Evolutionary conservation across 2,113 vertebrate species (phyloP).

Genomic region (Tenebrosternarchus preto): DNA sequence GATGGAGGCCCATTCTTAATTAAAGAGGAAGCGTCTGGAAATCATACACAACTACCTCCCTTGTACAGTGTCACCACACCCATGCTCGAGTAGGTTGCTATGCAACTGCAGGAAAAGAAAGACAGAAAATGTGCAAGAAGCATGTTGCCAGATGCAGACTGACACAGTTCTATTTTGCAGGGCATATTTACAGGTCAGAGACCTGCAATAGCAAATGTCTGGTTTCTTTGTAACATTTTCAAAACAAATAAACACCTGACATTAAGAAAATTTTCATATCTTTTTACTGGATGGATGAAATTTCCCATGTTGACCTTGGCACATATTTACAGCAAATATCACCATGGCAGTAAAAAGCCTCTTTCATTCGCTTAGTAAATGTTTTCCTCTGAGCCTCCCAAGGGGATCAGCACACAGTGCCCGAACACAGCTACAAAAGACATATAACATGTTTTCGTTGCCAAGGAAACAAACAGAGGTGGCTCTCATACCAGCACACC

Average conservation of each 20-base stretch:
- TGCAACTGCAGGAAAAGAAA: slow-evolving; percentile 59
- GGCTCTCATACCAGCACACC: slow-evolving; percentile 46
- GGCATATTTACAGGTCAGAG: slow-evolving; percentile 34
- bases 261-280: slow-evolving; percentile 23
- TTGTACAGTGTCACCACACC: slow-evolving; percentile 52
- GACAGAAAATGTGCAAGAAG: slow-evolving; percentile 45
- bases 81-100: slow-evolving; percentile 61
- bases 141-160: slow-evolving; percentile 43
- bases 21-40: slow-evolving; percentile 50
- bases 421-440: slow-evolving; percentile 44
- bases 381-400: slow-evolving; percentile 43
- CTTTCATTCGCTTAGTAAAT: slow-evolving; percentile 47
- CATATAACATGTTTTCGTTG: slow-evolving; percentile 54
- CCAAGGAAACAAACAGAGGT: slow-evolving; percentile 60
- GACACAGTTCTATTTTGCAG: slow-evolving; percentile 39
- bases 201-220: background rate
- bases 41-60: slow-evolving; percentile 43
- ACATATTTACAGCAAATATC: slow-evolving; percentile 35
- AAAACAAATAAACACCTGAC: slow-evolving; percentile 23
- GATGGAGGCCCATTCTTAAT: slow-evolving; percentile 45
- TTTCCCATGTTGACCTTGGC: slow-evolving; percentile 13
- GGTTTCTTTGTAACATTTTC: background rate
- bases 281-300: slow-evolving; percentile 16
- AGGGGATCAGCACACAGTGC: slow-evolving; percentile 21
- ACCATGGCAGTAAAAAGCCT: slow-evolving; percentile 39